Evolutionary conservation across 2,888 invertebrate species (phyloP).

Genomic region (Lacanobia wlatinum): DNA sequence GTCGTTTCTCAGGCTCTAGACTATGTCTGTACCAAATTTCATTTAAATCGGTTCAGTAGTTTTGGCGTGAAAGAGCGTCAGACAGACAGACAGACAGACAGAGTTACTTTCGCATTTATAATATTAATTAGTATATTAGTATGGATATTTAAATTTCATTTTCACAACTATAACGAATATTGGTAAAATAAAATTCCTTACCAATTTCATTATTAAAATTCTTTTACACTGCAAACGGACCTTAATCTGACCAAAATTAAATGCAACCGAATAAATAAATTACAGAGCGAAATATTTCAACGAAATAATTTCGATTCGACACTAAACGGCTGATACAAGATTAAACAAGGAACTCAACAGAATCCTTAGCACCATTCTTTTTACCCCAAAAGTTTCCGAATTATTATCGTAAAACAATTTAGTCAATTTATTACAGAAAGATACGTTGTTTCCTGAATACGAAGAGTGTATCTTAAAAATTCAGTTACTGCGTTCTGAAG

Average conservation of each 20-base stretch:
- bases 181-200: background rate
- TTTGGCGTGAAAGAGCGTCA: too few species aligned
- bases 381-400: constrained; percentile 23
- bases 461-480: constrained; percentile 57
- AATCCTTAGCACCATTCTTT: constrained; percentile 27
- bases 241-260: constrained; percentile 1
- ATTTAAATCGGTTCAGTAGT: too few species aligned
- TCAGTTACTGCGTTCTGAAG: constrained; percentile 62
- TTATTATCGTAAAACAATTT: constrained; percentile 72
- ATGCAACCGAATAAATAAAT: constrained; percentile 10
- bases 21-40: too few species aligned
- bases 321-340: constrained; percentile 17
- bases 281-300: background rate
- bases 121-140: too few species aligned
- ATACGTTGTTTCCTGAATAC: constrained; percentile 22
- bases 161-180: too few species aligned
- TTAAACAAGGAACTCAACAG: constrained; percentile 24
- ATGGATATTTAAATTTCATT: too few species aligned
- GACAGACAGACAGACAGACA: too few species aligned
- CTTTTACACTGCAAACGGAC: background rate
- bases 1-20: too few species aligned
- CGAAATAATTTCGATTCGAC: constrained; percentile 26
- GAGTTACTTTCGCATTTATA: too few species aligned
- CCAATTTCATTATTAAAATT: background rate
- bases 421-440: constrained; percentile 65